A percentile compares a stretch with the other conserved stretches of the same genome.
These are phyloP conservation scores for Pangasianodon gigas DNA, from an alignment of 2,113 vertebrate species.

Conservation along the genomic window DNA sequence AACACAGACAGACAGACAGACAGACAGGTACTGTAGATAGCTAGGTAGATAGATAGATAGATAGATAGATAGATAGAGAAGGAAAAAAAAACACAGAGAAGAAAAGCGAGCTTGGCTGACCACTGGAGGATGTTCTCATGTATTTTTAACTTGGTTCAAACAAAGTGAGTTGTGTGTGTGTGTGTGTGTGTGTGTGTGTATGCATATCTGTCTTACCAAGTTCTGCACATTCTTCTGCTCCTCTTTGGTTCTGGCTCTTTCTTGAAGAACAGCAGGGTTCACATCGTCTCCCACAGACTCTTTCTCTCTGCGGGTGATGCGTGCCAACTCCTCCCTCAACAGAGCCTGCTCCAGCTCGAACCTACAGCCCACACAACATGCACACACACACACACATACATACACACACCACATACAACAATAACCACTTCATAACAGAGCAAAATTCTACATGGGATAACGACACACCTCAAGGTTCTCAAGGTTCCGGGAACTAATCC, in stretches of 20 bases:
- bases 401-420: not conserved
- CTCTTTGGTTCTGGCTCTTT: conserved; percentile 62
- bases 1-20: not conserved
- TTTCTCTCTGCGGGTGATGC: conserved; percentile 76
- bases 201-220: conserved; percentile 75
- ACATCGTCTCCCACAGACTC: conserved; percentile 68
- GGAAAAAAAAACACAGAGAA: not conserved
- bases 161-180: conserved; percentile 12
- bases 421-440: not conserved
- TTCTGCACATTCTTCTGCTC: conserved; percentile 72
- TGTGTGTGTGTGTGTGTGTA: not conserved
- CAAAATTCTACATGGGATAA: not conserved
- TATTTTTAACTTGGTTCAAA: conserved; percentile 30
- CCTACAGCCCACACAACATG: conserved; percentile 59
- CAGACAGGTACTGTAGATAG: not conserved
- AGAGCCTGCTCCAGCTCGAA: conserved; percentile 82
- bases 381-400: conserved; percentile 7
- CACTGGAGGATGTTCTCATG: not conserved
- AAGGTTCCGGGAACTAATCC: too few relatives aligned
- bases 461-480: not conserved
- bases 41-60: not conserved
- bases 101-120: not conserved
- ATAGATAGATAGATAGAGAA: not conserved
- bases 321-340: conserved; percentile 80
- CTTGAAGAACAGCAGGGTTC: conserved; percentile 61